These are phyloP conservation scores for Leucopsar rothschildi DNA, from an alignment of 2,113 vertebrate species.

Conservation along the genomic window DNA sequence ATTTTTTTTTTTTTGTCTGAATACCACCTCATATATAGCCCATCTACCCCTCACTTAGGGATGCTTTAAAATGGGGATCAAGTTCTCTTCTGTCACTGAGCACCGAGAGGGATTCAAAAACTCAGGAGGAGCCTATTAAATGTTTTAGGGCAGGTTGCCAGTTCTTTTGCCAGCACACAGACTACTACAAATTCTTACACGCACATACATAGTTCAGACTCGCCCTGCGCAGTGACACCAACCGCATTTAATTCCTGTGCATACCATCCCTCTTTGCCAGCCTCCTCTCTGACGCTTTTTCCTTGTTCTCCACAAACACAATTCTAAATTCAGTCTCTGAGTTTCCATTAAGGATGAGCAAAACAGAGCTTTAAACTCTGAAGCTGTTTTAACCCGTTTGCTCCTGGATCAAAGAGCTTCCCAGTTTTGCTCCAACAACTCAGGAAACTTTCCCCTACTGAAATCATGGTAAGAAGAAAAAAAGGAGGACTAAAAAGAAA, in stretches of 20 bases:
- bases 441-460: not conserved
- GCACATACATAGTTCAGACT: slow-evolving; percentile 58
- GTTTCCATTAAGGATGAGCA: slow-evolving; percentile 53
- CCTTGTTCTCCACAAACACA: slow-evolving; percentile 29
- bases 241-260: slow-evolving; percentile 50
- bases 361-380: slow-evolving; percentile 26
- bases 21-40: not conserved
- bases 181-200: slow-evolving; percentile 62
- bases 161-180: slow-evolving; percentile 55
- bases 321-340: slow-evolving; percentile 37
- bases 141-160: slow-evolving; percentile 42
- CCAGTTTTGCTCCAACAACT: not conserved
- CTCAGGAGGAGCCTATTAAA: slow-evolving; percentile 44
- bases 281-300: slow-evolving; percentile 5
- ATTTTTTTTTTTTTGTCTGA: not conserved
- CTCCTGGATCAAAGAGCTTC: not conserved
- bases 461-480: not conserved
- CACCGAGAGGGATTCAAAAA: not conserved
- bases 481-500: not conserved
- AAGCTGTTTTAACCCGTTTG: slow-evolving; percentile 44
- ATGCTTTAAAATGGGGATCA: slow-evolving; percentile 1
- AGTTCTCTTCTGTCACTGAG: not conserved
- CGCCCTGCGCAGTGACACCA: slow-evolving; percentile 55
- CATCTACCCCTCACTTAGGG: not conserved
- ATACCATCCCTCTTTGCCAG: slow-evolving; percentile 52